Base-by-base conservation (phyloP, 2,888 invertebrate species). In the Nymphalis urticae region DNA sequence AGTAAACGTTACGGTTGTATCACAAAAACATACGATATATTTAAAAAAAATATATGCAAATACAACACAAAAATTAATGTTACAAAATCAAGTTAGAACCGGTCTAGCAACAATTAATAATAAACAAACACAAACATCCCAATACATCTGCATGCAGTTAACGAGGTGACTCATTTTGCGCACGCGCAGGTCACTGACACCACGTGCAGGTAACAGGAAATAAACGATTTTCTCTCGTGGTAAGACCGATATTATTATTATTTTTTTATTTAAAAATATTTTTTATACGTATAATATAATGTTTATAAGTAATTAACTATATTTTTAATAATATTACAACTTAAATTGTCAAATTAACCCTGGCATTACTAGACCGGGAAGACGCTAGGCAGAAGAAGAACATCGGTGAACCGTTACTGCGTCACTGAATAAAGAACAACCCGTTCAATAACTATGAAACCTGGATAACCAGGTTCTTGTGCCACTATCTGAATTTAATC, bases 141-240 rank as follows among this genome's bases (percentile, higher is more conserved):
- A 16, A 53, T 56, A 56, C 58, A 58, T 24, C 54, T 54, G 36
- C 36, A 58, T 58, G 58, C 58, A 58, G 58, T 42, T 42, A 58
- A 42, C 42, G 42, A 27, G 54, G 54, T 61, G 61, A 61, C 48
- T 61, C 61, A 61, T 51, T 42, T 10, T 56, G 54, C 54, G 54
- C 54, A 27, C 54, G 54, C 48, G 61, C 36, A 17, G 48, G 58
- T 64, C 64, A 64, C 48, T 64, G 64, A 64, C 64, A 64, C 48
- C 58, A 58, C 58, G 58, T 58, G 6, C 8, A 50, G 61, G 27
- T 48, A 36, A 50, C 65, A 27, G 50, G 42, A 36, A 60, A 59
- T 50, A 50, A 27, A 54, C 54, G 9, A 54, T 54, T 54, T 54
- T 0, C 7, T 16, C 13, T 54, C 19, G 7, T 54, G 27, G 27